Conservation (phyloP, 2,113 vertebrate genomes). For the Planiliza haematocheilus region DNA sequence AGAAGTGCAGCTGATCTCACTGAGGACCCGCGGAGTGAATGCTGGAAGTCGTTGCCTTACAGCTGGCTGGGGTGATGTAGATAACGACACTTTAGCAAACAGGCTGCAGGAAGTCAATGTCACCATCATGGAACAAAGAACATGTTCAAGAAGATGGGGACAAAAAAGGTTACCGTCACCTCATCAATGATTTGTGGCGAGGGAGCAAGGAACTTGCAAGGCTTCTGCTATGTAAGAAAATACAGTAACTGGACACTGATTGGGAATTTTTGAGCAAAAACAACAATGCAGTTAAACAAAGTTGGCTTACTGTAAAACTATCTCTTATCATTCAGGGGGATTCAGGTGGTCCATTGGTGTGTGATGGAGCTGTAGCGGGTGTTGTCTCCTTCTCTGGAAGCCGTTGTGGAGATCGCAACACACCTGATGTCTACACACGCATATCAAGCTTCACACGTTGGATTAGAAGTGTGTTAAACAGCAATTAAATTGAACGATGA, state of each 20-base stretch:
- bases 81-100: slow-evolving; percentile 56
- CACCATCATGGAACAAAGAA: slow-evolving; percentile 36
- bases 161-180: slow-evolving; percentile 9
- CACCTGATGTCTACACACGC: slow-evolving; percentile 79
- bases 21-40: neutral
- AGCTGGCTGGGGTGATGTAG: slow-evolving; percentile 71
- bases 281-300: neutral
- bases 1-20: slow-evolving; percentile 68
- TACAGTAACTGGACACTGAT: too few species aligned
- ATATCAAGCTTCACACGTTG: slow-evolving; percentile 60
- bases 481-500: slow-evolving; percentile 24
- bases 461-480: slow-evolving; percentile 45
- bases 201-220: slow-evolving; percentile 6
- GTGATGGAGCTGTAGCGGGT: slow-evolving; percentile 81
- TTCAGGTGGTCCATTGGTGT: slow-evolving; percentile 90
- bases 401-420: slow-evolving; percentile 65
- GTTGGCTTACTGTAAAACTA: neutral
- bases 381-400: slow-evolving; percentile 84
- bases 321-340: slow-evolving; percentile 84
- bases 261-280: neutral
- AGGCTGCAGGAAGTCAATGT: slow-evolving; percentile 74
- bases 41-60: slow-evolving; percentile 52
- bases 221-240: slow-evolving; percentile 73
- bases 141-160: slow-evolving; percentile 58
- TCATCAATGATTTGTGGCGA: slow-evolving; percentile 67